Conservation (phyloP, 1,140 invertebrate species). For the Melanaphis sacchari region DNA sequence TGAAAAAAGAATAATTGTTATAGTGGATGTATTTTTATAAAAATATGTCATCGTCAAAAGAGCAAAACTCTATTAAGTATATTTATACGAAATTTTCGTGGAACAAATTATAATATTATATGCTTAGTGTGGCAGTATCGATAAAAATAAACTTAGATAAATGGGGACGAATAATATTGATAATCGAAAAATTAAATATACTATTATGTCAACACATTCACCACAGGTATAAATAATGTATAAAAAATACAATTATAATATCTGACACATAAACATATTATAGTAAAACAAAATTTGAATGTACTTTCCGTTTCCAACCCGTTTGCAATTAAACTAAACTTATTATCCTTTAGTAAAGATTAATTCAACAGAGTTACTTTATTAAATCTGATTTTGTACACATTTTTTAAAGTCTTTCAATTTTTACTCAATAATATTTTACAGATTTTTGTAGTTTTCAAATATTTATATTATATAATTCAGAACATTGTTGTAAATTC, state of each 20-base stretch:
- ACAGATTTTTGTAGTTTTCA: too few relatives aligned
- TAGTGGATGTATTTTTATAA: background rate
- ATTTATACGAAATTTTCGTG: background rate
- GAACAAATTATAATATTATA: background rate
- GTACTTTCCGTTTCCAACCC: background rate
- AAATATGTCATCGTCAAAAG: background rate
- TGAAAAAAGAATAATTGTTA: constrained; percentile 1
- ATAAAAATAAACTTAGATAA: too few relatives aligned
- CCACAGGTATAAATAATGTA: too few relatives aligned
- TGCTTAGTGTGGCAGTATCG: background rate
- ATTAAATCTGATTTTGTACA: background rate
- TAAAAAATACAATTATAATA: background rate
- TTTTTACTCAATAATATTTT: background rate
- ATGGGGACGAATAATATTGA: too few relatives aligned
- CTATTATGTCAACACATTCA: background rate
- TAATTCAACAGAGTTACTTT: background rate
- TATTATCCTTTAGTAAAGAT: background rate
- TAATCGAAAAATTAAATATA: too few relatives aligned
- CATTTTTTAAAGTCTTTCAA: background rate
- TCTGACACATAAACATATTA: background rate
- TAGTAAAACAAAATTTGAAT: background rate
- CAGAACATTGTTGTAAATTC: background rate
- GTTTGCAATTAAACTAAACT: background rate
- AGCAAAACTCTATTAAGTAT: background rate
- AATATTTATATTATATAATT: too few relatives aligned